Percentiles rank a stretch among this genome's conserved stretches.
phyloP scores from a whole-genome alignment of 2,797 vertebrate genomes.

The Emydoidea blandingii region DNA sequence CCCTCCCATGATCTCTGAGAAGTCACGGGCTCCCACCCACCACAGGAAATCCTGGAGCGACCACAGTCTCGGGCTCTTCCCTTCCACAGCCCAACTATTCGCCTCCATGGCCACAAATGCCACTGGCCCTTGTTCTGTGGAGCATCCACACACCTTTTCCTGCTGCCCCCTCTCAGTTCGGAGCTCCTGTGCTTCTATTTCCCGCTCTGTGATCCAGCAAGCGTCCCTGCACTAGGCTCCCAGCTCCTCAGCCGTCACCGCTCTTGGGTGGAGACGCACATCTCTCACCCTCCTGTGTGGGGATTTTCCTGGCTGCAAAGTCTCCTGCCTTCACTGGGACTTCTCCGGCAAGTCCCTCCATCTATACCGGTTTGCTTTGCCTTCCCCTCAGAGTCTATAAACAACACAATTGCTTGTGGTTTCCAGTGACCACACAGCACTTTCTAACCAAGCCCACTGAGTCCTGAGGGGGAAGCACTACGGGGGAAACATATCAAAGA shows the following conservation, averaged over 20 bases:
- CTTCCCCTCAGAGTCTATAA: neutral
- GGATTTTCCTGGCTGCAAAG: neutral
- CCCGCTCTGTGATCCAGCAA: neutral
- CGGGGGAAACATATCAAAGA: neutral
- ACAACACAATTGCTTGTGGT: neutral
- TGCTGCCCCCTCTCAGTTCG: neutral
- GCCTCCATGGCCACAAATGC: neutral
- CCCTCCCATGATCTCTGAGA: neutral
- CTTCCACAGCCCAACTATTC: neutral
- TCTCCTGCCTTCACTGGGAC: neutral
- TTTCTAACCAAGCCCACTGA: neutral
- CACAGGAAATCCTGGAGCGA: neutral
- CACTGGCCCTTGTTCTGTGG: neutral
- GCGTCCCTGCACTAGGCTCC: no score
- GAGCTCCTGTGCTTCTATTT: neutral
- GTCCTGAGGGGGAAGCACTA: neutral
- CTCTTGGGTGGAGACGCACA: neutral
- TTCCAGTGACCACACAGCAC: neutral
- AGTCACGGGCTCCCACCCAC: neutral
- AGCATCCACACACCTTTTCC: neutral
- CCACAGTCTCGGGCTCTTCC: neutral
- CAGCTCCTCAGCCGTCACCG: neutral
- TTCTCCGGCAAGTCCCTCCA: fast-evolving
- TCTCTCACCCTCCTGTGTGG: no score
- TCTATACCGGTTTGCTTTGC: fast-evolving